Evolutionary conservation across 2,113 vertebrate genomes (phyloP), one percentile per base, ranked within the genome.

Genomic region (Megalops atlanticus): DNA sequence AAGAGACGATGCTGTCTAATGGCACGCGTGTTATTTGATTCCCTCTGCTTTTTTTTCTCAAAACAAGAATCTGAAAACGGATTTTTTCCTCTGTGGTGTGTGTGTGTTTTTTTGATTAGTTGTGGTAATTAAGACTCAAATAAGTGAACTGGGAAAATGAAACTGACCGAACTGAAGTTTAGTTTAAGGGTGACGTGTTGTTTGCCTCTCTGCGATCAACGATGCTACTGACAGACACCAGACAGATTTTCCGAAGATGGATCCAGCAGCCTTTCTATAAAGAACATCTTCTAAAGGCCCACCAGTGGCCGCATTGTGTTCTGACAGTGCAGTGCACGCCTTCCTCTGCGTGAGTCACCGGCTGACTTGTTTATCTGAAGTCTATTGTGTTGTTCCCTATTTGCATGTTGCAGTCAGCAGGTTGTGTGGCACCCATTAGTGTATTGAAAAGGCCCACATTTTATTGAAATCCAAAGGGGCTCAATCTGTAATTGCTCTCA

Each of bases 401-500:
- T 54, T n/a, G 16, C 36, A 64, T n/a, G 6, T 27, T 31, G 38
- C n/a, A 5, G 24, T 33, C 27, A 69, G 47, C 64, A 71, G 39
- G 40, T 70, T 47, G 40, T 79, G 27, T 7, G 47, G 72, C 14
- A 71, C 69, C 36, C 36, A 33, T 18, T 38, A 21, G n/a, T 21
- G 7, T 52, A 6, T 33, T 6, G 45, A 49, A 49, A 49, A 49
- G 8, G 45, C 45, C 45, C 8, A 8, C 45, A 49, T 33, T 18
- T 18, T 71, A 71, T 38, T 16, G 35, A 36, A 71, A 38, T 27
- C 35, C 12, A 38, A 36, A 71, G 69, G 69, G 11, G 36, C 3
- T 40, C 77, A 71, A 33, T 79, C 45, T 79, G 27, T 79, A 36
- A 64, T 47, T 69, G n/a, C 33, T 79, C 40, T 14, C n/a, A 21